phyloP scores from a whole-genome alignment of 2,797 vertebrate genomes.

The Coregonus sp. region DNA sequence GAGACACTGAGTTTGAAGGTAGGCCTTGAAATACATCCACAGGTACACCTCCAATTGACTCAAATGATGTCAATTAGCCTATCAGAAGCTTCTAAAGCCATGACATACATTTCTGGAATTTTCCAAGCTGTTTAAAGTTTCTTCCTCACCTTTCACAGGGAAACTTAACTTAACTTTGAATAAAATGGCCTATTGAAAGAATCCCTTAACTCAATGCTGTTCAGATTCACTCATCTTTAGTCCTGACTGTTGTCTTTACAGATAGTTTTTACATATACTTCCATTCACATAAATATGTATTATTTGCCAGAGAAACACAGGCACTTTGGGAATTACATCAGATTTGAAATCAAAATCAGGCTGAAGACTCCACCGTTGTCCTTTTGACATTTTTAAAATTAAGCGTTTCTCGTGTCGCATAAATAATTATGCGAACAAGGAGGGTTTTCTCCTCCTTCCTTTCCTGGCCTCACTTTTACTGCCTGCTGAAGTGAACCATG shows the following conservation, averaged over 20 bases:
- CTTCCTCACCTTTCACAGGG: not conserved
- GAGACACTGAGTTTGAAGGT: too few species aligned
- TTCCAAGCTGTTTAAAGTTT: not conserved
- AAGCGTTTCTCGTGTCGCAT: conserved; percentile 42
- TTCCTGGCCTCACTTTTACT: conserved; percentile 74
- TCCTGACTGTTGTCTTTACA: not conserved
- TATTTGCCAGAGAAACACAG: not conserved
- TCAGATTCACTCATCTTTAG: not conserved
- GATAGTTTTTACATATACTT: not conserved
- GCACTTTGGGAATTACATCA: conserved; percentile 13
- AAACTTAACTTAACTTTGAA: not conserved
- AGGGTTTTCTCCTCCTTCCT: conserved; percentile 47
- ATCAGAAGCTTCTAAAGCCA: too few species aligned
- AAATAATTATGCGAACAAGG: conserved; percentile 45
- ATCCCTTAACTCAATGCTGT: too few species aligned
- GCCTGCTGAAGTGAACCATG: conserved; percentile 76
- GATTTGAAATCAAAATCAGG: conserved; percentile 12
- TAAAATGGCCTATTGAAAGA: too few species aligned
- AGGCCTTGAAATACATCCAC: too few species aligned
- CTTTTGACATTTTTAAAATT: not conserved
- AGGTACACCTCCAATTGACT: too few species aligned
- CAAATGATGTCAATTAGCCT: too few species aligned
- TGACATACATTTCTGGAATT: too few species aligned
- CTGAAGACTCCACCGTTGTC: not conserved
- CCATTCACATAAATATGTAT: not conserved